Evolutionary conservation across 1,140 invertebrate species (phyloP), one percentile per base, ranked within the genome.

Genomic region (Planococcus citri): DNA sequence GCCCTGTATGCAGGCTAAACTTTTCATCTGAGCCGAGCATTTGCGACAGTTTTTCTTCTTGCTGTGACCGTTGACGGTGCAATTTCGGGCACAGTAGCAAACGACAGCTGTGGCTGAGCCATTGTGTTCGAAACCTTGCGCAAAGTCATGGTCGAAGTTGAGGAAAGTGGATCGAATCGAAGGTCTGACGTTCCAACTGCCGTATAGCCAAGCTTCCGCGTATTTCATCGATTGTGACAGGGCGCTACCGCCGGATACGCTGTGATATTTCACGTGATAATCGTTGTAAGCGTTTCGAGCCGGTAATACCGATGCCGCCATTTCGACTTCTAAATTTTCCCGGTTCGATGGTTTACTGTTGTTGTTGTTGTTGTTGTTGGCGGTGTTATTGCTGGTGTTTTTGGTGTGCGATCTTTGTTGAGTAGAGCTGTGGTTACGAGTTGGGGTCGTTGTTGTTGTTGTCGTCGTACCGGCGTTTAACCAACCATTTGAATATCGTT

Each of bases 161-260:
- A 51, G 41, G 73, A 73, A 17, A 73, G 72, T 70, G 75, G 73
- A 57, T 72, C 60, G 60, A 25, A 27, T 64, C 22, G 60, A 25
- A 64, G 37, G 72, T 33, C 33, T 69, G 70, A 27, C 76, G 75
- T 69, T 83, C 0, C 88, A 84, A 1, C 87, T 88, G 70, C 88
- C 87, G 74, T 91, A 91, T 1, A 91, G 81, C 88, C 88, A 91
- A 29, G 87, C 87, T 73, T 91, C 88, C 0, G 86, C 87, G 78
- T 90, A 90, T 73, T 89, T 86, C 88, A 91, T 91, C 75, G 88
- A 89, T 76, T 88, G 87, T 51, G 86, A 87, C 71, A 90, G 76
- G 4, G 84, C 79, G 72, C 81, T 83, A 17, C 82, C 80, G 20
- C 79, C 79, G 67, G 79, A 80, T 73, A 81, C 78, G 33, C 75